Evolutionary conservation across 2,113 vertebrate genomes (phyloP).

Genomic region (Nasalis larvatus): DNA sequence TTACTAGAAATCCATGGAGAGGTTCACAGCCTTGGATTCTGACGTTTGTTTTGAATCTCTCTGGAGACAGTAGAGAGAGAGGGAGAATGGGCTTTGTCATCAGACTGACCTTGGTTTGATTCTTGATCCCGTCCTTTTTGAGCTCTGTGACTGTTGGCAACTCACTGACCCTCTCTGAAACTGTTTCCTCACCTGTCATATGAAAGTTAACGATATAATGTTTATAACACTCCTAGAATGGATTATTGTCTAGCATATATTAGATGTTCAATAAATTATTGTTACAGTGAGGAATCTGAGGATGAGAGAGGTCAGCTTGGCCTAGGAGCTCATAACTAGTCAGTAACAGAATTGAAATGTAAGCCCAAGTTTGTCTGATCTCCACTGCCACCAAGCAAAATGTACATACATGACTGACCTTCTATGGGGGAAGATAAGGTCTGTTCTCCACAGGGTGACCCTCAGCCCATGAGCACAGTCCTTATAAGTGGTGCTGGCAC

Average conservation of each 20-base stretch:
- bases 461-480: background rate
- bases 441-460: background rate
- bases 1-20: background rate
- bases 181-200: background rate
- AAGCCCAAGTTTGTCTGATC: background rate
- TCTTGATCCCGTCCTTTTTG: background rate
- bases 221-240: background rate
- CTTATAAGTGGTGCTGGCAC: background rate
- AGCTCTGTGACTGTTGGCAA: background rate
- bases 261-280: background rate
- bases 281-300: background rate
- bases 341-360: background rate
- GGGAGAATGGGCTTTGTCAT: background rate
- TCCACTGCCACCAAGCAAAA: background rate
- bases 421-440: background rate
- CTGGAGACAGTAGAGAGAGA: background rate
- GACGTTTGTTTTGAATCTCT: background rate
- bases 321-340: background rate
- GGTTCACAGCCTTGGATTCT: background rate
- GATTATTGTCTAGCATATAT: background rate
- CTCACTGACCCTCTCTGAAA: background rate
- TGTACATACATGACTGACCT: background rate
- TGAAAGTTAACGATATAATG: background rate
- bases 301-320: background rate
- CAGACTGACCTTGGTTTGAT: background rate